These are phyloP conservation scores for Australoheros facetus DNA, from an alignment of 2,797 vertebrate species.

Conservation along the genomic window DNA sequence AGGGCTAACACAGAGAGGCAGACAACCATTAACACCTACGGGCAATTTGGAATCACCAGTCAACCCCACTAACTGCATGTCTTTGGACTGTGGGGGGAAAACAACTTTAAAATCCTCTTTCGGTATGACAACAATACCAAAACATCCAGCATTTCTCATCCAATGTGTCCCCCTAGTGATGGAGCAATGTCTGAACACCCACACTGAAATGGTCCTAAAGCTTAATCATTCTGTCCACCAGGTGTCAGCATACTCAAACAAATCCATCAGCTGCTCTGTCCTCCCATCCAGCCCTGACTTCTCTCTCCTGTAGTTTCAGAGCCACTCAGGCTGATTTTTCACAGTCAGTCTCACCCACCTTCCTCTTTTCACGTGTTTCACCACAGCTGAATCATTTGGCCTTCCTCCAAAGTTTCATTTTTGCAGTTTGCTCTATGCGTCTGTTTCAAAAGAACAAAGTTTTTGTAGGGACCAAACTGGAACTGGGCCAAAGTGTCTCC, in stretches of 20 bases:
- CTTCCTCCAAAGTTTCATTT: not conserved
- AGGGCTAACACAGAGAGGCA: too few relatives aligned
- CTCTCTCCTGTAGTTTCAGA: not conserved
- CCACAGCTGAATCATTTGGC: not conserved
- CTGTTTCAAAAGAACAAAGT: not conserved
- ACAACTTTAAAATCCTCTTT: not conserved
- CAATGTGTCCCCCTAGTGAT: not conserved
- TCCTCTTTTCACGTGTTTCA: not conserved
- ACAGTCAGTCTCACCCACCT: not conserved
- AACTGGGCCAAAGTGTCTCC: too few relatives aligned
- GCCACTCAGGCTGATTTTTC: not conserved
- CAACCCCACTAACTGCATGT: too few relatives aligned
- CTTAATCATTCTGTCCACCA: conserved; percentile 52
- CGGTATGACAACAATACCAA: fast-evolving
- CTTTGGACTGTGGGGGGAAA: not conserved
- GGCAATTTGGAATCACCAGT: too few relatives aligned
- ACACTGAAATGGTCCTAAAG: not conserved
- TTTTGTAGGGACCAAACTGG: too few relatives aligned
- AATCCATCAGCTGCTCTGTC: not conserved
- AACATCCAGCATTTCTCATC: not conserved
- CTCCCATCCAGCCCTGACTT: not conserved
- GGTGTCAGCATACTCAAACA: conserved; percentile 59
- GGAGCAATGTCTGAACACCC: not conserved
- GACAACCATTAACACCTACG: too few relatives aligned
- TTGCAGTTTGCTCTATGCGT: not conserved